A percentile compares a stretch with the other conserved stretches of the same genome.
Conservation (phyloP, 2,888 invertebrate species). For the Lypha dubia region DNA sequence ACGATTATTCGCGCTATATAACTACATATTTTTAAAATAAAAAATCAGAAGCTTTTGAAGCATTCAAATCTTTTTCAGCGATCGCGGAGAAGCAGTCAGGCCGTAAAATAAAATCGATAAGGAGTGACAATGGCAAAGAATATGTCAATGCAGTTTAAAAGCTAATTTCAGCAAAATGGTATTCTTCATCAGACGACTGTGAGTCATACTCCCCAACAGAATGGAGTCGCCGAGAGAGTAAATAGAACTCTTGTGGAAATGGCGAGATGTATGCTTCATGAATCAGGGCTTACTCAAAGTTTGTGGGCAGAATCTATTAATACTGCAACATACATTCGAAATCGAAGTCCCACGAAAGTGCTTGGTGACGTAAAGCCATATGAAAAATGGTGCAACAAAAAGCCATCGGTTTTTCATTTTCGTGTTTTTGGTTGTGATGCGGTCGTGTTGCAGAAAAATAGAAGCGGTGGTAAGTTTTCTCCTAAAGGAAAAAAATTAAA, state of each 20-base stretch:
- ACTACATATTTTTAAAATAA: slow-evolving; percentile 69
- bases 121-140: slow-evolving; percentile 65
- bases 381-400: slow-evolving; percentile 67
- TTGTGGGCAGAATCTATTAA: slow-evolving; percentile 3
- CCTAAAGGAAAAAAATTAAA: slow-evolving; percentile 60
- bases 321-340: slow-evolving; percentile 3
- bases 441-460: slow-evolving; percentile 50
- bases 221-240: background rate
- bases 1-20: slow-evolving; percentile 61
- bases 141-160: slow-evolving; percentile 61
- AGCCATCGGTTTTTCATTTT: slow-evolving; percentile 64
- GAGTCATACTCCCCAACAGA: slow-evolving; percentile 43
- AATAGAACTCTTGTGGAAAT: slow-evolving; percentile 72
- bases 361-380: slow-evolving; percentile 66
- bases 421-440: slow-evolving; percentile 59
- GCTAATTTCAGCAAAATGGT: slow-evolving; percentile 32
- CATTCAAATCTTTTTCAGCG: slow-evolving; percentile 56
- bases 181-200: slow-evolving; percentile 52
- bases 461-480: slow-evolving; percentile 42
- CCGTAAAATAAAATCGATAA: slow-evolving; percentile 44
- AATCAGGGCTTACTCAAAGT: slow-evolving; percentile 73
- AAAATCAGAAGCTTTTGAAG: no score
- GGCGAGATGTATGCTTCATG: slow-evolving; percentile 76
- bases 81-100: slow-evolving; percentile 64
- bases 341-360: slow-evolving; percentile 48